Evolutionary conservation across 2,113 vertebrate species (phyloP).

Genomic region (Misgurnus mizolepis): DNA sequence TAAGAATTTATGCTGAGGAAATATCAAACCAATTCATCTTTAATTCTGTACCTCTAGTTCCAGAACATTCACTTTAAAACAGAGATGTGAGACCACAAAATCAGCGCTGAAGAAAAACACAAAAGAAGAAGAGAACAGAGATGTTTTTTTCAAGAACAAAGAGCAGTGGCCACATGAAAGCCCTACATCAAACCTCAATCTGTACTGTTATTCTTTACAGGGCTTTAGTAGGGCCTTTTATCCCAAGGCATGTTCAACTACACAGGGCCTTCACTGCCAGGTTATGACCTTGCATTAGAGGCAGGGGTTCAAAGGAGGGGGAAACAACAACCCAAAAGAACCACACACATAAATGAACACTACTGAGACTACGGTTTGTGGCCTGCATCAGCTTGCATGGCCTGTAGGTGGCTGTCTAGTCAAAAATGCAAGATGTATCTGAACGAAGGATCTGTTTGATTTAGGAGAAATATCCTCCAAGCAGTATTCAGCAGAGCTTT

Average conservation of each 20-base stretch:
- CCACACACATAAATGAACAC: too few relatives aligned
- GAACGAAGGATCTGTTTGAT: constrained; percentile 22
- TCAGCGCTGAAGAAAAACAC: constrained; percentile 32
- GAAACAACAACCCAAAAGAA: constrained; percentile 20
- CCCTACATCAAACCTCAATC: constrained; percentile 53
- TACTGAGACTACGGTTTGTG: background rate
- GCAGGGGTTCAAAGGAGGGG: constrained; percentile 50
- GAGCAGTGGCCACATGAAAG: constrained; percentile 55
- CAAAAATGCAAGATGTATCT: constrained; percentile 59
- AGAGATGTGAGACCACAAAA: constrained; percentile 24
- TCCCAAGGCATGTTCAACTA: constrained; percentile 57
- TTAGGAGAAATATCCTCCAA: background rate
- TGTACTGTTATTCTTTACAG: constrained; percentile 50
- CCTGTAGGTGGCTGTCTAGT: constrained; percentile 79
- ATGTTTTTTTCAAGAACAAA: constrained; percentile 54
- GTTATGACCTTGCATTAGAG: constrained; percentile 58
- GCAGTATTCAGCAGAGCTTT: background rate
- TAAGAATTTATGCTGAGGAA: background rate
- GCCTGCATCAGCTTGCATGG: constrained; percentile 41
- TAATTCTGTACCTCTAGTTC: background rate
- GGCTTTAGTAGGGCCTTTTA: constrained; percentile 55
- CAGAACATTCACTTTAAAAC: constrained; percentile 12
- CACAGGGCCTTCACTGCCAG: constrained; percentile 45
- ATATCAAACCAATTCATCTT: background rate
- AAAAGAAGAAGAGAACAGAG: constrained; percentile 39